Evolutionary conservation across 37 sponge, comb jelly and placozoan genomes (phyloP).

Genomic region (Theonella swinhoei): DNA sequence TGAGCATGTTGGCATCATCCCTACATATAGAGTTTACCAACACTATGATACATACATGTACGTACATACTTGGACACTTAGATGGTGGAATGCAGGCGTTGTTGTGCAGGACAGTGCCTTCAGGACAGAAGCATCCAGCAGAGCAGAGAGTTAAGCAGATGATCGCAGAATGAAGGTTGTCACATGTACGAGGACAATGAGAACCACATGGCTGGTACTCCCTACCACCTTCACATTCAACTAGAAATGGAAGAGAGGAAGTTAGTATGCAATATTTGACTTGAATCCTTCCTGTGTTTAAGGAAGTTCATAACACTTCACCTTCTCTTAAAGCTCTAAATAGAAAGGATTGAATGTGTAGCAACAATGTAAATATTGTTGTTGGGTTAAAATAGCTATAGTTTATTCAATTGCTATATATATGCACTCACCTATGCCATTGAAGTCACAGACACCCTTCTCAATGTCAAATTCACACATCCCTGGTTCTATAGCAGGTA

Average conservation of each 20-base stretch:
- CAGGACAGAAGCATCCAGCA: background rate
- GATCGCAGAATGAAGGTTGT: background rate
- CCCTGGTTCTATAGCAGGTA: background rate
- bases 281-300: background rate
- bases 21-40: too few relatives aligned
- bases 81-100: background rate
- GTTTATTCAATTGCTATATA: too few relatives aligned
- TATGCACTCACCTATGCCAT: background rate
- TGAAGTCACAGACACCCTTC: background rate
- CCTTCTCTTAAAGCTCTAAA: background rate
- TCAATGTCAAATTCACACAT: background rate
- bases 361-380: background rate
- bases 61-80: background rate
- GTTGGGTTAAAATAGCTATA: background rate
- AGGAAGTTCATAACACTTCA: background rate
- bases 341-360: too few relatives aligned
- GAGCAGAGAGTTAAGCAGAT: background rate
- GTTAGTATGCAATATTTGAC: background rate
- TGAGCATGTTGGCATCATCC: too few relatives aligned
- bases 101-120: background rate
- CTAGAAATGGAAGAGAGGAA: too few relatives aligned
- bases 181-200: background rate
- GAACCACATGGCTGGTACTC: background rate
- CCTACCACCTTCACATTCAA: background rate
- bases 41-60: background rate